Percentiles rank a stretch among this genome's conserved stretches.
phyloP scores from a whole-genome alignment of 2,888 invertebrate species.

The Parnassius apollo region DNA sequence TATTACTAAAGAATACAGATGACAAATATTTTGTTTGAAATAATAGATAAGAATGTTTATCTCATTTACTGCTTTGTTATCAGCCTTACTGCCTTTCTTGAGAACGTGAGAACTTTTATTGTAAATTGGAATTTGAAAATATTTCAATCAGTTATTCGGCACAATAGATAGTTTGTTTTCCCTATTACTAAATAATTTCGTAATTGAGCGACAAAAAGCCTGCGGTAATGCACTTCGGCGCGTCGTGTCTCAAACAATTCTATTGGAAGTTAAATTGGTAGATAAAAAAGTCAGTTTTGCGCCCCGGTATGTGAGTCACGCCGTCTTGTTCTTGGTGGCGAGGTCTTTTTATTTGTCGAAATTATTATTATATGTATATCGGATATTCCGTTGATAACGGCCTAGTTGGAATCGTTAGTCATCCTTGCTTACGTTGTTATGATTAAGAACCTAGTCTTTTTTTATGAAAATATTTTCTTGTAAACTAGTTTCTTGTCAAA shows the following conservation, averaged over 20 bases:
- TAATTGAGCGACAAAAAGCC: conserved; percentile 17
- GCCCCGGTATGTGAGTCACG: conserved; percentile 54
- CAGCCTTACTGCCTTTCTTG: conserved; percentile 1
- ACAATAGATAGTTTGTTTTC: background rate
- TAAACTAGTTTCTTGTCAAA: conserved; percentile 39
- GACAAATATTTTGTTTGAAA: conserved; percentile 20
- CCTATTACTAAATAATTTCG: background rate
- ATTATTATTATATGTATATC: conserved; percentile 3
- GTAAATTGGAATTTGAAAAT: background rate
- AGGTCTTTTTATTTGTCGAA: conserved; percentile 37
- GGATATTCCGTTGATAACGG: background rate
- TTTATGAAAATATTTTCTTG: conserved; percentile 30
- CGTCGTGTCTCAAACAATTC: conserved; percentile 46
- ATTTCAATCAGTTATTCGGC: background rate
- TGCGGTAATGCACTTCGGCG: conserved; percentile 1
- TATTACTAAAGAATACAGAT: conserved; percentile 12
- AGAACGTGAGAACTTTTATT: conserved; percentile 12
- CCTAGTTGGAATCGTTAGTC: conserved; percentile 17
- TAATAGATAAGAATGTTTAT: conserved; percentile 18
- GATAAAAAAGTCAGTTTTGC: conserved; percentile 57
- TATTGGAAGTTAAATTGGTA: conserved; percentile 60
- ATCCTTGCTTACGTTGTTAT: conserved; percentile 8
- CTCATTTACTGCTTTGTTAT: conserved; percentile 9
- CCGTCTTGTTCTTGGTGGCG: conserved; percentile 33
- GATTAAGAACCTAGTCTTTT: conserved; percentile 26